Percentiles rank a stretch among this genome's conserved stretches.
phyloP scores from a whole-genome alignment of 2,888 invertebrate genomes.

The Pogonocherus hispidulus region DNA sequence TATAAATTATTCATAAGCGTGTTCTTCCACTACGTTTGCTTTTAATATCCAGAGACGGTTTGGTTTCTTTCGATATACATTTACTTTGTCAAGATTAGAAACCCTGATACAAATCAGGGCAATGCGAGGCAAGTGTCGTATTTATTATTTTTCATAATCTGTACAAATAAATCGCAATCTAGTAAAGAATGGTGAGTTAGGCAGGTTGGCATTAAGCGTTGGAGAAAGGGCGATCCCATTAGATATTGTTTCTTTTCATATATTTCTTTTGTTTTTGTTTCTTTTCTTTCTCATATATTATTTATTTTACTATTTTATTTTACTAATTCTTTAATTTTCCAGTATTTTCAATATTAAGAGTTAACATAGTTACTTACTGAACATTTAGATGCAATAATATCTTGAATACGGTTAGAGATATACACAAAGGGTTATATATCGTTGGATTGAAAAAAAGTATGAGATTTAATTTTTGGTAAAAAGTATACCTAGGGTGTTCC shows the following conservation, averaged over 20 bases:
- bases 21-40: background rate
- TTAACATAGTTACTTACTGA: too few relatives aligned
- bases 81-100: slow-evolving; percentile 1
- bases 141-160: background rate
- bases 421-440: too few relatives aligned
- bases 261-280: too few relatives aligned
- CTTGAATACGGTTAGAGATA: too few relatives aligned
- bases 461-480: too few relatives aligned
- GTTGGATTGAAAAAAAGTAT: too few relatives aligned
- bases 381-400: too few relatives aligned
- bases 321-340: too few relatives aligned
- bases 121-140: background rate
- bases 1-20: slow-evolving; percentile 13
- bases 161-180: background rate
- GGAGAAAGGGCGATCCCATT: background rate
- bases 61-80: slow-evolving; percentile 1
- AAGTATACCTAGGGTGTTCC: too few relatives aligned
- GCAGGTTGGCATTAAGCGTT: background rate
- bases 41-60: background rate
- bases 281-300: too few relatives aligned
- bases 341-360: too few relatives aligned
- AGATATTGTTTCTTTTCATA: background rate
- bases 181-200: background rate
- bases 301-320: too few relatives aligned
- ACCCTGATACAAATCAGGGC: background rate